Evolutionary conservation across 2,888 invertebrate genomes (phyloP), one percentile per base, ranked within the genome.

Genomic region (Eristalis intricaria): DNA sequence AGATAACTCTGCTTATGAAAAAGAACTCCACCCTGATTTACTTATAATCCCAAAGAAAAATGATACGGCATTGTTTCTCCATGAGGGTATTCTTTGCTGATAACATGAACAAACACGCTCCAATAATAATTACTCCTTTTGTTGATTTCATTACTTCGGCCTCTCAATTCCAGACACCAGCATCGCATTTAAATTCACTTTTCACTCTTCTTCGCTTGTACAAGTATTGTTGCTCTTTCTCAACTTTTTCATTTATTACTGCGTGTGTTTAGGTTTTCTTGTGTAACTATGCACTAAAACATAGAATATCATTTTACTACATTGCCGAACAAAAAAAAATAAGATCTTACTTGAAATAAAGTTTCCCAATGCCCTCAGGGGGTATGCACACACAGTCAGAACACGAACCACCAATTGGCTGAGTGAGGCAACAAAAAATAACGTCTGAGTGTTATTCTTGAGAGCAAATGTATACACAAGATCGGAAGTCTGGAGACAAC

Each of bases 401-500:
- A 63, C n/a, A n/a, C n/a, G 56, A 58, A 61, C 64, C 77, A 70
- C 64, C 56, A 86, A 79, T 86, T 83, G 74, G 26, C 56, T 70
- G 60, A 83, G 75, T 75, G 56, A 75, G 66, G 78, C 60, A 76
- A 84, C 75, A 75, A 70, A 75, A 63, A 79, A 61, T 43, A 50
- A 69, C 38, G 86, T 63, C 19, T 38, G 61, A 76, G 43, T 77
- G 73, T 64, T 65, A 56, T 65, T 65, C 50, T 50, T 50, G 2
- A 19, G 50, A 50, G 38, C 13, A 13, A 38, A 64, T 56, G 60
- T 68, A 7, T 73, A 40, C 22, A 29, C 68, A 73, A 78, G 83
- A 84, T 84, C 70, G 75, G 74, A 87, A 71, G 79, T 81, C 80
- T 80, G 63, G 63, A 73, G 58, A 63, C 68, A 73, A 50, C 15